Evolutionary conservation across 2,113 vertebrate species (phyloP).

Genomic region (Corythoichthys intestinalis): DNA sequence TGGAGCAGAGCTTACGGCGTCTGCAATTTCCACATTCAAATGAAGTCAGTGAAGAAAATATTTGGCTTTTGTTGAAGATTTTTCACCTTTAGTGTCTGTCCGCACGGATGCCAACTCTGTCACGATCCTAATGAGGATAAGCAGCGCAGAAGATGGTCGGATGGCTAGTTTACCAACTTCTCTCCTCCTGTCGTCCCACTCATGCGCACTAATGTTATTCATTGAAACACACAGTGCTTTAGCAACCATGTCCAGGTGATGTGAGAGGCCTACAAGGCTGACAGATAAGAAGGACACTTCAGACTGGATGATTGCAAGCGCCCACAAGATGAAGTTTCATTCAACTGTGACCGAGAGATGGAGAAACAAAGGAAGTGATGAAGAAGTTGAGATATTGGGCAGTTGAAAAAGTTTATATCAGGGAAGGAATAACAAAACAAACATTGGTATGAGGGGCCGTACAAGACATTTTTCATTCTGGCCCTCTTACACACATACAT

Average conservation of each 20-base stretch:
- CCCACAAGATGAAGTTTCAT: not conserved
- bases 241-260: slow-evolving; percentile 51
- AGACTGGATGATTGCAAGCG: not conserved
- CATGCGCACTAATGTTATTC: not conserved
- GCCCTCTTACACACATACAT: too few relatives aligned
- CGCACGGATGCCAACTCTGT: too few relatives aligned
- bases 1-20: not conserved
- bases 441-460: too few relatives aligned
- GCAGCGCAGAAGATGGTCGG: too few relatives aligned
- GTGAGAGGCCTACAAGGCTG: slow-evolving; percentile 45
- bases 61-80: too few relatives aligned
- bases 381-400: not conserved
- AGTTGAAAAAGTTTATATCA: not conserved
- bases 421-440: too few relatives aligned
- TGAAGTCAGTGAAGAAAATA: too few relatives aligned
- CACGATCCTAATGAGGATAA: too few relatives aligned
- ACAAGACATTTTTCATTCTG: too few relatives aligned
- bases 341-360: slow-evolving; percentile 16
- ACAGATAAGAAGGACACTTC: slow-evolving; percentile 28
- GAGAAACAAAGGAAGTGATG: slow-evolving; percentile 10
- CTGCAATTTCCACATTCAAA: too few relatives aligned
- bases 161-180: not conserved
- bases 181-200: not conserved
- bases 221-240: slow-evolving; percentile 26
- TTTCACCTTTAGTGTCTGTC: too few relatives aligned